Evolutionary conservation across 2,888 invertebrate species (phyloP).

Genomic region (Melanchra persicariae): DNA sequence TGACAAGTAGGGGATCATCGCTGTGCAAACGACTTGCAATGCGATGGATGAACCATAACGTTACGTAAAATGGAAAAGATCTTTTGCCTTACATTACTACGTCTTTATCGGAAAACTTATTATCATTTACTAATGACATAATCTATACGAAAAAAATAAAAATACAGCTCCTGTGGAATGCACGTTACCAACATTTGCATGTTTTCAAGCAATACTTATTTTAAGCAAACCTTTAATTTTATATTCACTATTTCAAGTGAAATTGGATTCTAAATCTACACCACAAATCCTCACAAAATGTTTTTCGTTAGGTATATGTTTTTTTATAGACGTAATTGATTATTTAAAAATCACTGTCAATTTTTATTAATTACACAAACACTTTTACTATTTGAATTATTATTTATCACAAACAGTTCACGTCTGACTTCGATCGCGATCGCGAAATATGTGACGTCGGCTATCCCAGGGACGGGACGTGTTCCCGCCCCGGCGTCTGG

Average conservation of each 20-base stretch:
- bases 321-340: not conserved
- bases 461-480: conserved; percentile 71
- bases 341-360: conserved; percentile 46
- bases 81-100: not conserved
- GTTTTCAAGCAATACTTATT: not conserved
- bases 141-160: not conserved
- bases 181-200: not conserved
- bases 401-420: conserved; percentile 50
- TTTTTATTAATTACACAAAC: conserved; percentile 57
- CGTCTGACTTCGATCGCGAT: conserved; percentile 66
- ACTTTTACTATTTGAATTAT: conserved; percentile 44
- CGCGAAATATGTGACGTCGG: conserved; percentile 64
- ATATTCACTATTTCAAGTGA: conserved; percentile 10
- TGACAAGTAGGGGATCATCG: conserved; percentile 64
- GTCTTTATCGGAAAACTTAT: not conserved
- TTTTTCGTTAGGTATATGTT: conserved; percentile 4
- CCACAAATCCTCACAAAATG: conserved; percentile 16
- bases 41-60: conserved; percentile 33
- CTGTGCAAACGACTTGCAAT: conserved; percentile 51
- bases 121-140: not conserved
- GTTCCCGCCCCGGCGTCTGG: conserved; percentile 72
- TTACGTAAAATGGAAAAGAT: conserved; percentile 41
- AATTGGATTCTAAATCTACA: conserved; percentile 30
- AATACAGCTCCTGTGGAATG: not conserved
- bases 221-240: conserved; percentile 28